phyloP scores from a whole-genome alignment of 2,888 invertebrate genomes.

The Eupithecia tripunctaria region DNA sequence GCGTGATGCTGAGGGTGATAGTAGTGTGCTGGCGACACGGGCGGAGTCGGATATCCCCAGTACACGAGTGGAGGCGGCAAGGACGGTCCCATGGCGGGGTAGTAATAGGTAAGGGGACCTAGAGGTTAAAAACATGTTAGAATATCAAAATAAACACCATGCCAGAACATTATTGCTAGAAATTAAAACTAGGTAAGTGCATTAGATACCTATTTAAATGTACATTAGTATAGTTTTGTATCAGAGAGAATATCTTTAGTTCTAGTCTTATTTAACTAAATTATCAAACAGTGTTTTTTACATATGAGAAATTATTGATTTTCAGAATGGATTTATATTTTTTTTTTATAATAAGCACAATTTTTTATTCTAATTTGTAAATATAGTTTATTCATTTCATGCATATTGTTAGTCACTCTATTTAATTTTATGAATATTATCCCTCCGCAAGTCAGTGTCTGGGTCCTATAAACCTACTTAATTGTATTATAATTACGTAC shows the following conservation, averaged over 20 bases:
- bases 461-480: background rate
- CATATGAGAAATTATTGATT: background rate
- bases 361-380: conserved; percentile 17
- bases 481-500: background rate
- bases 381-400: conserved; percentile 32
- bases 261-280: background rate
- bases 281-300: background rate
- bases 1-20: conserved; percentile 87
- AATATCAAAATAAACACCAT: conserved; percentile 9
- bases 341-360: background rate
- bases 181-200: background rate
- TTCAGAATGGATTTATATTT: background rate
- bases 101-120: conserved; percentile 84
- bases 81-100: conserved; percentile 82
- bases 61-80: conserved; percentile 90
- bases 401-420: conserved; percentile 52
- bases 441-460: background rate
- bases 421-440: conserved; percentile 15
- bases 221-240: background rate
- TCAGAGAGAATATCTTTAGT: background rate
- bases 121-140: conserved; percentile 34
- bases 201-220: background rate
- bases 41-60: conserved; percentile 97
- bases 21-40: conserved; percentile 95
- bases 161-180: background rate